Percentiles rank a stretch among this genome's conserved stretches.
These are phyloP conservation scores for Marasmarcha lunaedactyla DNA, from an alignment of 2,888 invertebrate species.

Conservation along the genomic window DNA sequence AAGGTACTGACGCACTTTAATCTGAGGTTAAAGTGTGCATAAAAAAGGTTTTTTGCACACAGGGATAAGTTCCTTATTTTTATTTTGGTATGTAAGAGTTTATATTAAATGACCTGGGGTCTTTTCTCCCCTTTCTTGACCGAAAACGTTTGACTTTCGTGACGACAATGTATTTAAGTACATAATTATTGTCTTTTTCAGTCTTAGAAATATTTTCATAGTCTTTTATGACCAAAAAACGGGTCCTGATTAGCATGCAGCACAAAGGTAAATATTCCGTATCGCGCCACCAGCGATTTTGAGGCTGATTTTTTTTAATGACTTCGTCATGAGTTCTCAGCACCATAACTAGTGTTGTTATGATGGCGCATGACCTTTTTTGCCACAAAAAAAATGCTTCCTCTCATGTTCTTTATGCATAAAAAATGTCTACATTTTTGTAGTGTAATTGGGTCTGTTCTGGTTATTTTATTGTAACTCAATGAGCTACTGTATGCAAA, in stretches of 20 bases:
- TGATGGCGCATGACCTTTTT: no score
- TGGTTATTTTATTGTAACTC: no score
- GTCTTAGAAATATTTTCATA: not conserved
- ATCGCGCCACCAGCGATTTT: no score
- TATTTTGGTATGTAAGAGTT: not conserved
- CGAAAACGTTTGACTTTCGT: not conserved
- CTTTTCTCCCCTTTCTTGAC: not conserved
- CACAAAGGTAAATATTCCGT: no score
- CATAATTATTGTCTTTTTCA: slow-evolving; percentile 2
- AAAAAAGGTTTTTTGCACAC: slow-evolving; percentile 3
- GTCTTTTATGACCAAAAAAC: not conserved
- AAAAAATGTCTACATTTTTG: no score
- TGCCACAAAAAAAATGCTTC: no score
- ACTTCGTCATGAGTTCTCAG: no score
- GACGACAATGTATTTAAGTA: not conserved
- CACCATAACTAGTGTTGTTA: no score
- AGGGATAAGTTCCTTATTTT: not conserved
- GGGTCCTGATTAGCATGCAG: not conserved
- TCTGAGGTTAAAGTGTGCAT: not conserved
- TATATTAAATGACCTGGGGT: not conserved
- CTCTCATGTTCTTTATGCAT: no score
- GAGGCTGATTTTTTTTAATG: no score
- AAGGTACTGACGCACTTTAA: slow-evolving; percentile 6
- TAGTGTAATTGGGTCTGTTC: no score
- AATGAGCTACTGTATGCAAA: no score